Evolutionary conservation across 2,113 vertebrate species (phyloP).

Genomic region (Zosterops hypoxanthus): DNA sequence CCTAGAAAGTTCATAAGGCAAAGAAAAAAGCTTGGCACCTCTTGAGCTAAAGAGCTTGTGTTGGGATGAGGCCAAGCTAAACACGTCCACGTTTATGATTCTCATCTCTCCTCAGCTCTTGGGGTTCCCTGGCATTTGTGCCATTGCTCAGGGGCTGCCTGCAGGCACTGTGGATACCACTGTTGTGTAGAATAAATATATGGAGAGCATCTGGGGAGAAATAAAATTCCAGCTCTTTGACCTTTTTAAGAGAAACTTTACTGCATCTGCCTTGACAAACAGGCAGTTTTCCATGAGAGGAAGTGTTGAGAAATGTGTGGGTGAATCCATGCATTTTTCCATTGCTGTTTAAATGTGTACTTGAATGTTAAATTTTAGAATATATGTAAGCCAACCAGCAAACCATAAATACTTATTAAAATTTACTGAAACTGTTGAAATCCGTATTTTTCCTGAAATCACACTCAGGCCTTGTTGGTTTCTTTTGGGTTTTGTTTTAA

Average conservation of each 20-base stretch:
- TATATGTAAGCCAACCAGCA: not conserved
- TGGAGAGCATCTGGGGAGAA: not conserved
- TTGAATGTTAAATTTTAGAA: not conserved
- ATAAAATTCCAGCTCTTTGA: not conserved
- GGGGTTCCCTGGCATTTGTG: not conserved
- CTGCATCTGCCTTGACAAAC: not conserved
- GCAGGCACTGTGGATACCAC: not conserved
- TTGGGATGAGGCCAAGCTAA: slow-evolving; percentile 49
- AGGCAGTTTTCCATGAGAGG: not conserved
- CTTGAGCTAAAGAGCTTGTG: not conserved
- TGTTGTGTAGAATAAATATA: not conserved
- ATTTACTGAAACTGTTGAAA: not conserved
- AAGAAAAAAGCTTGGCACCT: not conserved
- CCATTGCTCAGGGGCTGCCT: not conserved
- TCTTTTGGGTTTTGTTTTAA: not conserved
- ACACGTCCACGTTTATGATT: not conserved
- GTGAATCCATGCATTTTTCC: not conserved
- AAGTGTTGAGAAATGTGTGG: not conserved
- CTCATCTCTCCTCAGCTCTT: not conserved
- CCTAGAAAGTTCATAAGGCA: not conserved
- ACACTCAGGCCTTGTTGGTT: not conserved
- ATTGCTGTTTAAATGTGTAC: not conserved
- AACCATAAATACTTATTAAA: not conserved
- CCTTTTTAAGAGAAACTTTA: not conserved
- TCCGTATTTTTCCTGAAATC: not conserved